Evolutionary conservation across 2,888 invertebrate species (phyloP).

Genomic region (Drosophila fulvimacula): DNA sequence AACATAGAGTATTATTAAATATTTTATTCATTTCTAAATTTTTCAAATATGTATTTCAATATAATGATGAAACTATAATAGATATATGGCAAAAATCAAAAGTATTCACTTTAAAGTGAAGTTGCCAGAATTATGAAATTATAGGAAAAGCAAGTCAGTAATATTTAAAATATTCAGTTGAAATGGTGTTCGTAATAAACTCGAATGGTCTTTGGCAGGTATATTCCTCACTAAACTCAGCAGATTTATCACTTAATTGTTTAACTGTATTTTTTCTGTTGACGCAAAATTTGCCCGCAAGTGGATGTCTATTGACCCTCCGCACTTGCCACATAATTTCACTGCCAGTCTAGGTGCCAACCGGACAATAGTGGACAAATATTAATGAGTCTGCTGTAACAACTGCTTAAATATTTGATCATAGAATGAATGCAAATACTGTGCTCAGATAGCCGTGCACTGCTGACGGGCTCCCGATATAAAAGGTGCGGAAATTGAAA

Average conservation of each 20-base stretch:
- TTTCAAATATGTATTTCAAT: no score
- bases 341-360: background rate
- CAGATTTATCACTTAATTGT: constrained; percentile 3
- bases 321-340: background rate
- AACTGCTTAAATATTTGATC: constrained; percentile 29
- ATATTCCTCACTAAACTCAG: background rate
- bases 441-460: background rate
- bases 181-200: no score
- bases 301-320: background rate
- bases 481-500: constrained; percentile 16
- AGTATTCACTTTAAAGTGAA: no score
- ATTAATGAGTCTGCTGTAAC: constrained; percentile 1
- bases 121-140: no score
- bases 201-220: no score
- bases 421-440: background rate
- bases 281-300: constrained; percentile 12
- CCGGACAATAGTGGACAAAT: constrained; percentile 22
- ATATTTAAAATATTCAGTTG: background rate
- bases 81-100: no score
- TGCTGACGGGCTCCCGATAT: constrained; percentile 8
- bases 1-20: no score
- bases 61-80: no score
- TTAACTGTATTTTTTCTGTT: constrained; percentile 2
- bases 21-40: no score
- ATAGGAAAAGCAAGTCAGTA: no score